Percentiles rank a stretch among this genome's conserved stretches.
Evolutionary conservation across 1,140 invertebrate genomes (phyloP).

Genomic region (Homalodisca vitripennis): DNA sequence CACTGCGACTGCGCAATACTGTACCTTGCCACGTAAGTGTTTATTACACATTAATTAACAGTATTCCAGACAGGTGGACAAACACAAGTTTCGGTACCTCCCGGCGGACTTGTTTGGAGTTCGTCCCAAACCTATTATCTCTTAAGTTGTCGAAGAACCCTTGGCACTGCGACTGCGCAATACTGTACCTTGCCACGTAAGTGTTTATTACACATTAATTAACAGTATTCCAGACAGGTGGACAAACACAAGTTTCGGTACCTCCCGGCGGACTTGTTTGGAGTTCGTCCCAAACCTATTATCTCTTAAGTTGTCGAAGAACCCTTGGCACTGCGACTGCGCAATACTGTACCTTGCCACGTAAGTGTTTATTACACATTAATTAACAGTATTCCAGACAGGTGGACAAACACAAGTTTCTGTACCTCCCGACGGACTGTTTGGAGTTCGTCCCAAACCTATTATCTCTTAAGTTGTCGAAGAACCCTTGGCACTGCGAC

Average conservation of each 20-base stretch:
- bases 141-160: conserved; percentile 79
- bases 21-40: conserved; percentile 66
- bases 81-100: conserved; percentile 66
- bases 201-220: too few species aligned
- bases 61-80: conserved; percentile 29
- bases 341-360: conserved; percentile 68
- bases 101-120: conserved; percentile 69
- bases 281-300: conserved; percentile 64
- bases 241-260: conserved; percentile 63
- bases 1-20: conserved; percentile 79
- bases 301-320: conserved; percentile 73
- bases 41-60: too few species aligned
- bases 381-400: conserved; percentile 58
- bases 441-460: conserved; percentile 66
- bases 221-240: conserved; percentile 30
- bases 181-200: conserved; percentile 69
- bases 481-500: conserved; percentile 87
- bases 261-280: conserved; percentile 65
- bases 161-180: conserved; percentile 83
- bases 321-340: conserved; percentile 87
- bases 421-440: conserved; percentile 64
- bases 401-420: conserved; percentile 76
- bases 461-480: conserved; percentile 69
- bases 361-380: too few species aligned
- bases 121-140: conserved; percentile 61